phyloP scores from a whole-genome alignment of 1,140 invertebrate genomes.

The Brachionus rubens region DNA sequence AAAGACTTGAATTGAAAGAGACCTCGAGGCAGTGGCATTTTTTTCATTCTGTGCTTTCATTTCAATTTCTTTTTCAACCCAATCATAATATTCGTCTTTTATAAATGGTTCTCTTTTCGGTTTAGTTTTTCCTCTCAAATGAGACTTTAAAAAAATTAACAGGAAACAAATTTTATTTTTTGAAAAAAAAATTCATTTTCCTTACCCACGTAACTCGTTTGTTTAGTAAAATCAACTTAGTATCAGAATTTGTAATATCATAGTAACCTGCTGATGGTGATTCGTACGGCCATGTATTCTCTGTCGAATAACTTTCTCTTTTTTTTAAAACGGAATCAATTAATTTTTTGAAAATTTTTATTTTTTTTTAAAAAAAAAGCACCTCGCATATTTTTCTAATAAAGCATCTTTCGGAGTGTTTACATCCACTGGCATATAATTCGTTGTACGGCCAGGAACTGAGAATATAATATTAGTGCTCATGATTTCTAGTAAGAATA shows the following conservation, averaged over 20 bases:
- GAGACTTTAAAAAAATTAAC: neutral
- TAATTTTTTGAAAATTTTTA: neutral
- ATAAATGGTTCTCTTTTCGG: constrained; percentile 21
- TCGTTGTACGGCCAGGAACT: constrained; percentile 19
- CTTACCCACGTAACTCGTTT: constrained; percentile 24
- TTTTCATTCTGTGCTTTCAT: constrained; percentile 16
- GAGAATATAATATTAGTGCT: constrained; percentile 31
- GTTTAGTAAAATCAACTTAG: constrained; percentile 12
- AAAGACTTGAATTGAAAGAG: too few relatives aligned
- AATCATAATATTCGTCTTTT: constrained; percentile 36
- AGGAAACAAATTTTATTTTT: neutral
- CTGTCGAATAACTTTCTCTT: constrained; percentile 19
- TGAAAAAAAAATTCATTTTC: neutral
- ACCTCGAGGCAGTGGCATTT: constrained; percentile 1
- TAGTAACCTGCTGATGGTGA: constrained; percentile 39
- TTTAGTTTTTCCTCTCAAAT: constrained; percentile 28
- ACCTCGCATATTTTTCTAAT: constrained; percentile 35
- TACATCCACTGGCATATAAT: constrained; percentile 40
- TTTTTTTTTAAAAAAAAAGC: neutral
- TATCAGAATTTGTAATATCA: constrained; percentile 30
- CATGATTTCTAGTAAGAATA: neutral
- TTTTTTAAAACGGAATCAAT: neutral
- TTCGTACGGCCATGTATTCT: constrained; percentile 24
- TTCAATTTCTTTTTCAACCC: constrained; percentile 39
- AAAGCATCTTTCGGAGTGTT: neutral